phyloP scores from a whole-genome alignment of 2,888 invertebrate species.

The Hermaeophaga mercurialis region DNA sequence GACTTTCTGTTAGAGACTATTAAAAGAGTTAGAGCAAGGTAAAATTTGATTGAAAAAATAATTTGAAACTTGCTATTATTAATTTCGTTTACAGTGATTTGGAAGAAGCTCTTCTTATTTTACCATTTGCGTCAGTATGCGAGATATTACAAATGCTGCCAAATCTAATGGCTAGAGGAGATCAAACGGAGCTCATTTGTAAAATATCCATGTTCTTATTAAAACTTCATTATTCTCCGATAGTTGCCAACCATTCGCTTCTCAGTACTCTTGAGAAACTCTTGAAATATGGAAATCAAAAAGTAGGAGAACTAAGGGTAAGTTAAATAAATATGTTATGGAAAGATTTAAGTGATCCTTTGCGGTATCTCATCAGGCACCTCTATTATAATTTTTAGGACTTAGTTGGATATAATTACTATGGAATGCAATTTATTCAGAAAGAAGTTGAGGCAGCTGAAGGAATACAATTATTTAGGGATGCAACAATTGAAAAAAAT shows the following conservation, averaged over 20 bases:
- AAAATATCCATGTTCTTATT: conserved; percentile 79
- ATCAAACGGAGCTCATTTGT: conserved; percentile 76
- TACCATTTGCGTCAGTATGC: conserved; percentile 83
- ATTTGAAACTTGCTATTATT: conserved; percentile 16
- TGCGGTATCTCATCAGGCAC: no score
- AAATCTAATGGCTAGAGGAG: conserved; percentile 68
- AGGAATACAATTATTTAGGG: conserved; percentile 77
- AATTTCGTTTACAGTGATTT: conserved; percentile 83
- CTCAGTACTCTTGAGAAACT: conserved; percentile 70
- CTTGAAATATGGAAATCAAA: conserved; percentile 61
- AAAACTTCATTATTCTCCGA: conserved; percentile 77
- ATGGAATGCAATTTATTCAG: conserved; percentile 78
- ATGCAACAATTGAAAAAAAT: conserved; percentile 69
- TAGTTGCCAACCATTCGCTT: conserved; percentile 73
- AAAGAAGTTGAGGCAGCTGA: conserved; percentile 76
- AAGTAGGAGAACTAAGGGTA: conserved; percentile 68
- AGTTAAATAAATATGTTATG: conserved; percentile 38
- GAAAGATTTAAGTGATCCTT: neutral
- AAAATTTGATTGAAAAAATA: conserved; percentile 32
- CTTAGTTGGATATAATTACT: conserved; percentile 82
- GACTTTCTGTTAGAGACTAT: conserved; percentile 84
- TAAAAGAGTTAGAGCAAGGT: conserved; percentile 81
- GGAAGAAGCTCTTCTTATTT: conserved; percentile 83
- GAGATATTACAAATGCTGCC: conserved; percentile 77
- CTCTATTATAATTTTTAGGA: conserved; percentile 62